Evolutionary conservation across 1,140 invertebrate genomes (phyloP).

Genomic region (Adelges cooleyi): DNA sequence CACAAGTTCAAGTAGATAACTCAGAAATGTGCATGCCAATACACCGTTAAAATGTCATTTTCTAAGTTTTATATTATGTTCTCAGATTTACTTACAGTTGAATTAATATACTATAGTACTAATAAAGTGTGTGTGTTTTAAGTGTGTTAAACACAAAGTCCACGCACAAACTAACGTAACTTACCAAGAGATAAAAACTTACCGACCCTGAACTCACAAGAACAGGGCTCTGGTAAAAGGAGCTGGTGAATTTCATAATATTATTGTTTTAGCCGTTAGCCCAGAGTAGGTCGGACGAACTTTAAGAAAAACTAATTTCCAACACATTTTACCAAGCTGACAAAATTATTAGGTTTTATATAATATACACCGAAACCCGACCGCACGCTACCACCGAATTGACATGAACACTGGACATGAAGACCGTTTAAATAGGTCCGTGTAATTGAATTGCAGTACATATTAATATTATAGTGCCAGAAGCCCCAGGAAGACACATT

Average conservation of each 20-base stretch:
- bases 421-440: conserved; percentile 2
- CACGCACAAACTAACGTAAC: not conserved
- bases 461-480: not conserved
- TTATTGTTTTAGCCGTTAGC: too few relatives aligned
- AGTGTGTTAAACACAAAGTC: not conserved
- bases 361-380: conserved; percentile 1
- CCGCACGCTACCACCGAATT: not conserved
- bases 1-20: too few relatives aligned
- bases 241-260: conserved; percentile 21
- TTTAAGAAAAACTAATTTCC: too few relatives aligned
- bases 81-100: conserved; percentile 11
- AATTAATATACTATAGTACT: not conserved
- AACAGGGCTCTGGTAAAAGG: conserved; percentile 28
- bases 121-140: not conserved
- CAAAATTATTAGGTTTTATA: too few relatives aligned
- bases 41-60: too few relatives aligned
- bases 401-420: not conserved
- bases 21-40: too few relatives aligned
- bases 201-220: conserved; percentile 27
- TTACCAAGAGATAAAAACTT: conserved; percentile 27
- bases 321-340: too few relatives aligned
- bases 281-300: too few relatives aligned
- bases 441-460: too few relatives aligned
- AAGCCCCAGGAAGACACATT: not conserved
- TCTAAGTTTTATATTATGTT: too few relatives aligned